Evolutionary conservation across 2,888 invertebrate genomes (phyloP), one percentile per base, ranked within the genome.

Genomic region (Baccha elongata): DNA sequence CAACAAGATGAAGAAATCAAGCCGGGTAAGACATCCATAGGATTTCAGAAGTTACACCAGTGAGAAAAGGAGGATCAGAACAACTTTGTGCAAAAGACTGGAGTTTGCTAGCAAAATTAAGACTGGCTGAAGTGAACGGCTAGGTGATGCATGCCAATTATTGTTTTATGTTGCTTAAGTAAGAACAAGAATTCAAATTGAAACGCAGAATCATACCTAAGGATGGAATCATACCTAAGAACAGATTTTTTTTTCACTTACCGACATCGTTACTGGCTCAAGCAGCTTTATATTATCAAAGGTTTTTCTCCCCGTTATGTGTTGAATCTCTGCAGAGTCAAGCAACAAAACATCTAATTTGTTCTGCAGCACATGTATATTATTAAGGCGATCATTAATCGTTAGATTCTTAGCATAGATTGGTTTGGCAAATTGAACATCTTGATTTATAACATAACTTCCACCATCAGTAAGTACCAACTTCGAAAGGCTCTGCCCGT

Each of bases 341-440:
- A 88, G 90, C 13, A 92, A 86, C 44, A 93, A 86, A 11, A 92
- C 88, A 86, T 92, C 91, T 19, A 93, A 87, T 76, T 89, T 88
- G 11, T 89, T 89, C 11, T 91, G 86, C 15, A 85, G 86, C 0
- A 93, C 91, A 29, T 89, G 87, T 68, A 93, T 91, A 50, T 91
- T 89, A 87, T 93, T 92, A 19, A 93, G 86, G 37, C 90, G 88
- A 13, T 91, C 86, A 13, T 86, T 86, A n/a, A 92, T 89, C 3
- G 87, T 60, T 10, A 93, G 84, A 11, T 91, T 86, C 37, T 91
- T 89, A 0, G 90, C 89, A 26, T 86, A 85, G 11, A 92, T 60
- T 29, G 91, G 88, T 29, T 89, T 86, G 0, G 87, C 74, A 85
- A 93, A 92, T 79, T 89, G 87, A 17, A 92, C 85, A 81, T 91